These are phyloP conservation scores for Leucoraja erinaceus DNA, from an alignment of 2,113 vertebrate species.

Conservation along the genomic window DNA sequence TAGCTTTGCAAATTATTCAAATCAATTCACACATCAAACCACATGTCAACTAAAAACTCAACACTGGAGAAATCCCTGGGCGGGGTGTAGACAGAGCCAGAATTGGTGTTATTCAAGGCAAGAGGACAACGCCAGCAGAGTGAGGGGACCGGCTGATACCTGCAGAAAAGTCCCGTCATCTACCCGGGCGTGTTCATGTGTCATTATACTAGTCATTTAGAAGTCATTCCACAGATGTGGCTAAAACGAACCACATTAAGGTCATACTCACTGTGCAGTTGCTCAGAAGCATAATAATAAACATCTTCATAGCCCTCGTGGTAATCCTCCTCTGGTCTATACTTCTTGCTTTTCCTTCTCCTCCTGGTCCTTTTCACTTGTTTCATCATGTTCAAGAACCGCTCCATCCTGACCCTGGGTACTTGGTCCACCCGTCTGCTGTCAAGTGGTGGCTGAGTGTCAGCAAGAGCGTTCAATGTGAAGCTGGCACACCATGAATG, in stretches of 20 bases:
- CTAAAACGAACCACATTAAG: neutral
- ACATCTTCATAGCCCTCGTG: conserved; percentile 97
- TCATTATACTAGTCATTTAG: neutral
- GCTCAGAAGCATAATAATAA: conserved; percentile 90
- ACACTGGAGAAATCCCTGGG: neutral
- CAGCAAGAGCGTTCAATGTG: too few species aligned
- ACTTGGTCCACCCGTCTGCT: conserved; percentile 36
- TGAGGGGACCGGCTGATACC: neutral
- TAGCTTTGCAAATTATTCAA: conserved; percentile 26
- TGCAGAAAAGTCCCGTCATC: neutral
- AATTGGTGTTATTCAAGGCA: neutral
- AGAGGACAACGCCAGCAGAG: neutral
- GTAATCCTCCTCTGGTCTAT: conserved; percentile 94
- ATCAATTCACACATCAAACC: neutral
- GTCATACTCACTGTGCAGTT: conserved; percentile 75
- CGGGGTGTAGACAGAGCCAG: neutral
- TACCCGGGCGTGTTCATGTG: too few species aligned
- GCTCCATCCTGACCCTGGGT: conserved; percentile 68
- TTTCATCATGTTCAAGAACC: conserved; percentile 86
- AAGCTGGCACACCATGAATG: neutral
- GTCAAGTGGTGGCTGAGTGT: neutral
- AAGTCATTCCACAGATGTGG: neutral
- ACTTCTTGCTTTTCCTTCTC: conserved; percentile 92
- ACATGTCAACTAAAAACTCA: neutral
- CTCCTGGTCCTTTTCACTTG: conserved; percentile 82